Percentiles rank a stretch among this genome's conserved stretches.
Conservation (phyloP, 2,888 invertebrate genomes). For the Dryobota labecula region DNA sequence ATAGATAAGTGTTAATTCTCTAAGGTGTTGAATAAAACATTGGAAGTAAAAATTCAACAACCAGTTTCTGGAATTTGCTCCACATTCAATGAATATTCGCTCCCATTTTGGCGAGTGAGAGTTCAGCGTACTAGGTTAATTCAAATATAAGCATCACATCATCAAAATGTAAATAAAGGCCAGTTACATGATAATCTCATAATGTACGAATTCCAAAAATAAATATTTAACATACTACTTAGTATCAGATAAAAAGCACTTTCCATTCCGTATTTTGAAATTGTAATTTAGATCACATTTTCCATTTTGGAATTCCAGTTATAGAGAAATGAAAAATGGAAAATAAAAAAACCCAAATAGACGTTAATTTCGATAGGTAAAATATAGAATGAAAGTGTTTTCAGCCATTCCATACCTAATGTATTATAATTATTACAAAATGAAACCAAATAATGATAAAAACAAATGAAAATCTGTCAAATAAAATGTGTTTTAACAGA, state of each 20-base stretch:
- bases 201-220: slow-evolving; percentile 47
- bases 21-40: slow-evolving; percentile 34
- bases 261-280: slow-evolving; percentile 49
- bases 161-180: slow-evolving; percentile 66
- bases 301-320: slow-evolving; percentile 48
- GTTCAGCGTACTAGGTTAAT: slow-evolving; percentile 52
- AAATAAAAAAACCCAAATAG: neutral
- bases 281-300: slow-evolving; percentile 18
- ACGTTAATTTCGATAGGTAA: slow-evolving; percentile 2
- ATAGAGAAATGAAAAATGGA: slow-evolving; percentile 25
- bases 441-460: slow-evolving; percentile 56
- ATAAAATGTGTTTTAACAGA: slow-evolving; percentile 26
- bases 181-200: slow-evolving; percentile 57
- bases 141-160: slow-evolving; percentile 58
- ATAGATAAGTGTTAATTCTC: slow-evolving; percentile 39
- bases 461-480: slow-evolving; percentile 31
- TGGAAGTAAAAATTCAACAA: slow-evolving; percentile 2
- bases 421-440: slow-evolving; percentile 36
- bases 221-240: slow-evolving; percentile 46
- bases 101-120: slow-evolving; percentile 27
- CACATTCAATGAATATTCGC: slow-evolving; percentile 25
- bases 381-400: slow-evolving; percentile 27
- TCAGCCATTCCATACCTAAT: slow-evolving; percentile 60
- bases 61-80: slow-evolving; percentile 39
- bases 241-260: slow-evolving; percentile 40